A percentile compares a stretch with the other conserved stretches of the same genome.
phyloP scores from a whole-genome alignment of 2,113 vertebrate genomes.

The Cyanocitta stelleri region DNA sequence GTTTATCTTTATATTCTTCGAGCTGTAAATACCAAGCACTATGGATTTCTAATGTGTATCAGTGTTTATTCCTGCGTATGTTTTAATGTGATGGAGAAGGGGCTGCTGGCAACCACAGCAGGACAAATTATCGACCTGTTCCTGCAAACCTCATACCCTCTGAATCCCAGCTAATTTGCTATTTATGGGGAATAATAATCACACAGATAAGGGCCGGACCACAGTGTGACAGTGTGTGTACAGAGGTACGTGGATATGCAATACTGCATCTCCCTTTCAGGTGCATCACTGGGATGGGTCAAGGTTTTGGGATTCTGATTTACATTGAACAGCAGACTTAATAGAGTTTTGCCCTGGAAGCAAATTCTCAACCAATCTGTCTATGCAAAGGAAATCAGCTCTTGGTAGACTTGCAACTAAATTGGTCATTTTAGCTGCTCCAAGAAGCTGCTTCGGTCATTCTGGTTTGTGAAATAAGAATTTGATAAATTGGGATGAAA shows the following conservation, averaged over 20 bases:
- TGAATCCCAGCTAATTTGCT: background rate
- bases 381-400: background rate
- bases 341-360: background rate
- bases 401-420: background rate
- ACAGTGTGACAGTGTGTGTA: rapidly evolving
- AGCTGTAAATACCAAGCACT: background rate
- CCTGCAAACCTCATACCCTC: background rate
- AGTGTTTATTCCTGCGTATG: background rate
- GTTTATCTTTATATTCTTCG: background rate
- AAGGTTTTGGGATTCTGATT: background rate
- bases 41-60: background rate
- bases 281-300: background rate
- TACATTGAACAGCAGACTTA: background rate
- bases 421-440: background rate
- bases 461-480: background rate
- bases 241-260: background rate
- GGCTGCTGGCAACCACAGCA: background rate
- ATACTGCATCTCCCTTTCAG: background rate
- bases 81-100: background rate
- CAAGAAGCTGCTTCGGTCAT: background rate
- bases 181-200: background rate
- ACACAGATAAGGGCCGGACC: background rate
- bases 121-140: background rate
- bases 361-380: background rate
- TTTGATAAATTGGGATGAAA: background rate